phyloP scores from a whole-genome alignment of 2,797 vertebrate genomes.

The Ctenopoma multispine region DNA sequence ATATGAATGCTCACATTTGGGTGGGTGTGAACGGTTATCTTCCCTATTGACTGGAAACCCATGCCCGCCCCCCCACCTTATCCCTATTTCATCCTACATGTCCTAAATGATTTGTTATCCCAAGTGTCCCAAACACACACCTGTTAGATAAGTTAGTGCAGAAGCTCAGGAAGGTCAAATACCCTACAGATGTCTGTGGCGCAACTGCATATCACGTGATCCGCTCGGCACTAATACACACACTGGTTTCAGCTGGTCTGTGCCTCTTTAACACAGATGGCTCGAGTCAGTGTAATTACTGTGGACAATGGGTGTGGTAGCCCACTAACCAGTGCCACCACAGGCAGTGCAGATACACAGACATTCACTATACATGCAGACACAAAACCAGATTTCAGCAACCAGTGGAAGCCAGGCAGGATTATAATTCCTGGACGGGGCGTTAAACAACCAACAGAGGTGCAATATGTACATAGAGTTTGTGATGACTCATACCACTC shows the following conservation, averaged over 20 bases:
- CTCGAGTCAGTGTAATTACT: conserved; percentile 78
- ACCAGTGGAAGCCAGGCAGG: conserved; percentile 57
- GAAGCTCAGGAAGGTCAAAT: conserved; percentile 23
- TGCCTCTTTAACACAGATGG: conserved; percentile 75
- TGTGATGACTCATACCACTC: conserved; percentile 60
- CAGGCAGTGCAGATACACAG: conserved; percentile 59
- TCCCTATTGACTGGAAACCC: conserved; percentile 45
- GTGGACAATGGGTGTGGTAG: conserved; percentile 81
- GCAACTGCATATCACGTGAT: conserved; percentile 37
- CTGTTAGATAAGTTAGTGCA: conserved; percentile 7
- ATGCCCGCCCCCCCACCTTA: conserved; percentile 40
- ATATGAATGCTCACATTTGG: conserved; percentile 56
- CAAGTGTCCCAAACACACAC: conserved; percentile 15
- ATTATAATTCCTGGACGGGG: conserved; percentile 73
- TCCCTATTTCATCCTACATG: conserved; percentile 19
- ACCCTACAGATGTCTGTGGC: conserved; percentile 9
- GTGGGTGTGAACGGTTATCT: conserved; percentile 63
- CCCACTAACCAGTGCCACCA: conserved; percentile 77
- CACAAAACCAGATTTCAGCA: conserved; percentile 53
- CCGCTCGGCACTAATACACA: conserved; percentile 38
- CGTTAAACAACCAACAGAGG: conserved; percentile 69
- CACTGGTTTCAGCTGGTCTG: conserved; percentile 60
- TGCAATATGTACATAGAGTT: conserved; percentile 67
- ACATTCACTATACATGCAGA: conserved; percentile 37
- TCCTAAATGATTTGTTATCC: conserved; percentile 35